Base-by-base conservation (phyloP, 2,113 vertebrate species). In the Platysteira castanea region DNA sequence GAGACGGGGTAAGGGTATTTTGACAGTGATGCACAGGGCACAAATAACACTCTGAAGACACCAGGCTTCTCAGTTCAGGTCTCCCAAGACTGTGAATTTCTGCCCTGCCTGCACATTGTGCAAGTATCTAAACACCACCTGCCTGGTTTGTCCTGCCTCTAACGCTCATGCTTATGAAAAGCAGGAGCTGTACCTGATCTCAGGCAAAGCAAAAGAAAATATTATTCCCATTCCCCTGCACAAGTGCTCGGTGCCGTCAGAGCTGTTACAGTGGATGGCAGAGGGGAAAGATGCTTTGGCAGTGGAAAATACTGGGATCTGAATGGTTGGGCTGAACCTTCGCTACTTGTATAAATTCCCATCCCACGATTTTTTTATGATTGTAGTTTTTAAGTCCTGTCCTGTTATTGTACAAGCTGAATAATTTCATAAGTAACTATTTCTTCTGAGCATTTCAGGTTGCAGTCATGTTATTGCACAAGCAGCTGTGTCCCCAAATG, bases 401-500 rank as follows among this genome's bases (percentile, higher is more conserved):
- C 13, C 24, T 73, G 4, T 46, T 77, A 22, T 5, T 83, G 16
- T 37, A 49, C 31, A 54, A 24, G 2, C 23, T 61, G 39, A 78
- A 28, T 54, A 42, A 65, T 47, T 91, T 84, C 5, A 42, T 33
- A 87, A 80, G 24, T 61, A 31, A 21, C 6, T 64, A 26, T 49
- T 82, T 57, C 12, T 67, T 47, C 27, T 69, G n/a, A 69, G 13
- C 30, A 11, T 54, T 94, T 59, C 23, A 26, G 18, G 8, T 81
- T 70, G 56, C 44, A 68, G 21, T 70, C 52, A 27, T 6, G 24
- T 74, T 71, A 82, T 28, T 50, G 4, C 30, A 35, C 16, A 35
- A 74, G 24, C 3, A 0, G 35, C 33, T 0, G 0, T 20, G 39
- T 82, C 19, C 3, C 61, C 47, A 78, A 1, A 68, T 63, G 39